These are phyloP conservation scores for Philhelius pedissequus DNA, from an alignment of 2,888 invertebrate genomes.

Conservation along the genomic window DNA sequence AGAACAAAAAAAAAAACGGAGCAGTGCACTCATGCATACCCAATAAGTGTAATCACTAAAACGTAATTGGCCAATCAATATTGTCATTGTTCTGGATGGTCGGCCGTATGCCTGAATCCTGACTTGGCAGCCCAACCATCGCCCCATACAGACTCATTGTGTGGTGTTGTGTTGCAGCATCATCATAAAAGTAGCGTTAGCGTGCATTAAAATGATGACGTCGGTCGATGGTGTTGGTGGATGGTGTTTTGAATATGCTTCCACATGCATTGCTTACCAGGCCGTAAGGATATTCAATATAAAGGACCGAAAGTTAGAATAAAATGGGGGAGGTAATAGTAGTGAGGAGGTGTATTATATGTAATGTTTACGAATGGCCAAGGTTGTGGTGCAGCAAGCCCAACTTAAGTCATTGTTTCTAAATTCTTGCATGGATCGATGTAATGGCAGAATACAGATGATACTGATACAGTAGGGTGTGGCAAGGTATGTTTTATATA, in stretches of 20 bases:
- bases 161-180: slow-evolving; percentile 52
- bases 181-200: slow-evolving; percentile 56
- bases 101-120: slow-evolving; percentile 56
- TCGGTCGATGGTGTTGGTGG: slow-evolving; percentile 21
- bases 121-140: slow-evolving; percentile 37
- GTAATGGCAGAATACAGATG: not conserved
- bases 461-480: not conserved
- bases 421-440: slow-evolving; percentile 39
- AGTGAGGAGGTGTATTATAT: not conserved
- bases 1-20: slow-evolving; percentile 22
- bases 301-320: slow-evolving; percentile 18
- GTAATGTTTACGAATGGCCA: slow-evolving; percentile 18
- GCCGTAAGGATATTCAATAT: slow-evolving; percentile 37
- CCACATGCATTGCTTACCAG: not conserved
- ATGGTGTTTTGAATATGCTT: not conserved
- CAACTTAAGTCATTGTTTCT: slow-evolving; percentile 66
- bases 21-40: slow-evolving; percentile 71
- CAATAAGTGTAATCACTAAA: slow-evolving; percentile 72
- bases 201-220: slow-evolving; percentile 60
- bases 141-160: slow-evolving; percentile 15
- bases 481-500: not conserved
- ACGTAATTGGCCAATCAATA: slow-evolving; percentile 79
- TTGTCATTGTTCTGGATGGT: slow-evolving; percentile 73
- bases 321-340: not conserved
- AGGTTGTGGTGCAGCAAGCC: slow-evolving; percentile 54